Evolutionary conservation across 2,113 vertebrate genomes (phyloP), one percentile per base, ranked within the genome.

Genomic region (Malurus elegans): DNA sequence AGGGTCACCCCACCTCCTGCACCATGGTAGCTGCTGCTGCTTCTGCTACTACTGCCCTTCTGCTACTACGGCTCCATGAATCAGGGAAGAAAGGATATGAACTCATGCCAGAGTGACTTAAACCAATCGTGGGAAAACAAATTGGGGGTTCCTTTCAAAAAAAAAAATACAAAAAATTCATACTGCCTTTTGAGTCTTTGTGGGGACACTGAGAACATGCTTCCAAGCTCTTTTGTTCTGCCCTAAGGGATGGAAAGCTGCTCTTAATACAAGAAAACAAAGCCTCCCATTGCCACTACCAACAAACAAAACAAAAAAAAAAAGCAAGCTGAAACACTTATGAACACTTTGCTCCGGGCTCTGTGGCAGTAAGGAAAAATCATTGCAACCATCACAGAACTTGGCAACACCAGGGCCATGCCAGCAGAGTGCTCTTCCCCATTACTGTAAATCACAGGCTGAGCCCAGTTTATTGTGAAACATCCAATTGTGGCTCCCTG

Each of bases 251-350:
- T 81, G 73, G 94, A 95, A 96, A 94, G 92, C 92, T 96, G 96
- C 95, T 92, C 96, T 94, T 95, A 95, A 96, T 95, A 92, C 88
- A 96, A 88, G 82, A 92, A 96, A 96, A 97, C 95, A 97, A 97
- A 97, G 91, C 91, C 72, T 65, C 90, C 79, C 79, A 92, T 80
- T 94, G 92, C 95, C 81, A 88, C 92, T 94, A 96, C 85, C 90
- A 95, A 76, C 34, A 54, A 51, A 31, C 42, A 34, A 44, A 88
- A 57, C 51, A 36, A 48, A 9, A 32, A 12, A 14, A 61, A 87
- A 36, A 80, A 70, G 66, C 54, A 53, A 85, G 40, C 72, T 83
- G 79, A 94, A 95, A 80, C 0, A 8, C 57, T 96, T 92, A 95
- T 83, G 86, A 97, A 90, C 92, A 92, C 90, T 96, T 97, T 90